Evolutionary conservation across 1,140 invertebrate genomes (phyloP), one percentile per base, ranked within the genome.

Genomic region (Nautilus pompilius): DNA sequence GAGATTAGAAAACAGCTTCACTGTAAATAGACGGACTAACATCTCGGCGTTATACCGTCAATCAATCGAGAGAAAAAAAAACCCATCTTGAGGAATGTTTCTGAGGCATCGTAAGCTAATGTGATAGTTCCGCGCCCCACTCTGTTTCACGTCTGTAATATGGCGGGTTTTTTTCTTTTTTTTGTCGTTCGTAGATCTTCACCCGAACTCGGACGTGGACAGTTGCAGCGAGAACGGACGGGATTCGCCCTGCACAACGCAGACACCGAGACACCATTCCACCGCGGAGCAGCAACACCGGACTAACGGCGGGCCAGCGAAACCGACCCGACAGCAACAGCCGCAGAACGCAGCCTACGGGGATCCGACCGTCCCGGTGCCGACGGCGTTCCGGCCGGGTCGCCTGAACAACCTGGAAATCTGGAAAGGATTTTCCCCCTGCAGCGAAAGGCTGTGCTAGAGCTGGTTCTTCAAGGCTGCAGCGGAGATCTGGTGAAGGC

Each of bases 391-490:
- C 70, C 58, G 80, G 58, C 79, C 78, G 0, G 82, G 83, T 24
- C 75, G 81, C 24, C 85, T 89, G 36, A 85, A 86, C 4, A 90
- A 90, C 0, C 82, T 96, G 33, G 92, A 96, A 67, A 93, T 95
- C 81, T 96, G 34, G 86, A 88, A 5, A 88, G 91, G 51, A 82
- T 96, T 5, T 97, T 96, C 80, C 93, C 93, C 0, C 89, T 90
- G 51, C 95, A 96, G 77, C 80, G 85, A 33, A 86, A 90, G 15
- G 88, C 91, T 0, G 93, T 96, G 0, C 79, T 98, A 41, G 93
- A 96, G 73, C 79, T 96, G 58, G 91, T 95, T 10, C 81, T 95
- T 10, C 89, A 92, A 65, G 87, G 91, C 24, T 94, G 92, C 78
- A 91, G 91, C 64, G 89, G 93, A 36, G 92, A 95, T 74, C 78